A percentile compares a stretch with the other conserved stretches of the same genome.
These are phyloP conservation scores for Drosophila takahashii DNA, from an alignment of 1,140 invertebrate genomes.

Conservation along the genomic window DNA sequence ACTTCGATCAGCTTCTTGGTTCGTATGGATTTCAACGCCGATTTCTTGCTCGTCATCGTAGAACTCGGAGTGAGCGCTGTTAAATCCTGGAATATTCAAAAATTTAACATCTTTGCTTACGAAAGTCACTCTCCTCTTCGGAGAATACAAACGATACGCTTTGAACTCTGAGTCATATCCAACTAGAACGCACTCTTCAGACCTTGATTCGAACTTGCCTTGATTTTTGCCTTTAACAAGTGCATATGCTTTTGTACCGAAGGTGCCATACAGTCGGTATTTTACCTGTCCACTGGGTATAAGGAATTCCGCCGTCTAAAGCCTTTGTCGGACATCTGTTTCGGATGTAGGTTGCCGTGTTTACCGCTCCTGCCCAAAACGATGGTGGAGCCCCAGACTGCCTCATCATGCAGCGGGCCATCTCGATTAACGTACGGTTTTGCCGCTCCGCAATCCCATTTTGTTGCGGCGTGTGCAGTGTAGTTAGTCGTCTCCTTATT, in stretches of 20 bases:
- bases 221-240: slow-evolving; percentile 1
- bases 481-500: too few species aligned
- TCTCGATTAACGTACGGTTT: too few species aligned
- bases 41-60: slow-evolving; percentile 1
- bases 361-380: not conserved
- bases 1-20: not conserved
- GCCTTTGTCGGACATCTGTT: not conserved
- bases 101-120: slow-evolving; percentile 1
- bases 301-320: not conserved
- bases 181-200: slow-evolving; percentile 1
- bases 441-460: too few species aligned
- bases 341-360: not conserved
- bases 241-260: slow-evolving; percentile 4
- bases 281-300: not conserved
- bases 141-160: not conserved
- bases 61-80: not conserved
- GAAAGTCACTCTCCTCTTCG: not conserved
- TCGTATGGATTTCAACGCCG: not conserved
- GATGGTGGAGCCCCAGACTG: not conserved
- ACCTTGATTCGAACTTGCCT: not conserved
- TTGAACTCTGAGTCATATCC: not conserved
- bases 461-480: too few species aligned
- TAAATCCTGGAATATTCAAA: not conserved
- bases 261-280: not conserved
- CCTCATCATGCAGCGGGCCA: not conserved